These are phyloP conservation scores for Pollimyrus isidori DNA, from an alignment of 2,113 vertebrate species.

Conservation along the genomic window DNA sequence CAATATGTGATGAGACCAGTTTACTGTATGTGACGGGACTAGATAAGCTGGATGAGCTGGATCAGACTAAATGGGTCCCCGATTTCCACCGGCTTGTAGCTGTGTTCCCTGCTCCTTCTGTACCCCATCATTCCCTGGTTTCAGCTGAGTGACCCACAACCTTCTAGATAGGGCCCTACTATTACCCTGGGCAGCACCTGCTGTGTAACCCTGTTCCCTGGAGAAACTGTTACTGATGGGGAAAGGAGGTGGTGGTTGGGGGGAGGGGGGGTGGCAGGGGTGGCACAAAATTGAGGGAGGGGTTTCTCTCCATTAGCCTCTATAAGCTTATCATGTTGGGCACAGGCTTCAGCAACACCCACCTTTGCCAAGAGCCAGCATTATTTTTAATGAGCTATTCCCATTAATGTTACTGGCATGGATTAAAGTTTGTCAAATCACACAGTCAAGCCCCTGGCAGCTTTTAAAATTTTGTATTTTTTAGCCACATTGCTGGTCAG, in stretches of 20 bases:
- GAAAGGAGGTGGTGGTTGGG: slow-evolving; percentile 34
- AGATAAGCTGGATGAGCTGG: slow-evolving; percentile 22
- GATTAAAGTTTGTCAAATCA: slow-evolving; percentile 14
- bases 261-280: too few species aligned
- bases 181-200: neutral
- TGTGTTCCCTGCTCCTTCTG: neutral
- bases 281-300: slow-evolving; percentile 19
- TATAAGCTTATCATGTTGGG: slow-evolving; percentile 29
- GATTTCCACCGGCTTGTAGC: neutral
- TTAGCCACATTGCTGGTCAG: slow-evolving; percentile 25
- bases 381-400: neutral
- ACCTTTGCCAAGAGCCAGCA: neutral
- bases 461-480: neutral
- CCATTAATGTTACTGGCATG: neutral
- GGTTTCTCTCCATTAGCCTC: slow-evolving; percentile 34
- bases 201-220: neutral
- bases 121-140: neutral
- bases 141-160: neutral
- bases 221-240: slow-evolving; percentile 17
- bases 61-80: neutral
- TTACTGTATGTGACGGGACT: slow-evolving; percentile 29
- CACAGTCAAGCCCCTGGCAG: neutral
- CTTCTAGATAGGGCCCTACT: neutral
- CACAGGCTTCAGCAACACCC: slow-evolving; percentile 44
- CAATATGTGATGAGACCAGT: slow-evolving; percentile 39